These are phyloP conservation scores for Orchesella cincta DNA, from an alignment of 1,140 invertebrate species.

Conservation along the genomic window DNA sequence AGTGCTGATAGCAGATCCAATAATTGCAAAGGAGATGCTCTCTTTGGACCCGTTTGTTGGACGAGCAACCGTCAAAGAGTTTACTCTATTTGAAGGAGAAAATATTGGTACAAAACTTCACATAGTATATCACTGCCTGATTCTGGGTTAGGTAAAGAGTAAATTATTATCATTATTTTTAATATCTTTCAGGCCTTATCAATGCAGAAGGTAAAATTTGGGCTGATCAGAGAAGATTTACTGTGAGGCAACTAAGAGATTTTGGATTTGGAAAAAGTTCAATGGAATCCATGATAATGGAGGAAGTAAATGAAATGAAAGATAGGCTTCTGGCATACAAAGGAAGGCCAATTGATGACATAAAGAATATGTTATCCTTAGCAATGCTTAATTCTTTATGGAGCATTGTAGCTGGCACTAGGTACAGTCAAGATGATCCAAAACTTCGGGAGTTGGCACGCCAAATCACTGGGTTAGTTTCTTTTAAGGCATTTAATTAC, in stretches of 20 bases:
- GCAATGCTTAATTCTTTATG: constrained; percentile 26
- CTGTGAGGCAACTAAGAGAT: constrained; percentile 17
- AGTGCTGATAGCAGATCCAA: background rate
- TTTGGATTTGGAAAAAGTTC: constrained; percentile 25
- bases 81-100: background rate
- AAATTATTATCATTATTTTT: no score
- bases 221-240: constrained; percentile 18
- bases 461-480: background rate
- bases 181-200: background rate
- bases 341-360: background rate
- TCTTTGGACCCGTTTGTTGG: background rate
- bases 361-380: background rate
- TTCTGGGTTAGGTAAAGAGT: no score
- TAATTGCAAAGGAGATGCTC: background rate
- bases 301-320: constrained; percentile 9
- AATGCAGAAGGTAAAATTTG: constrained; percentile 14
- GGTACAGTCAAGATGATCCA: constrained; percentile 15
- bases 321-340: background rate
- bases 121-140: no score
- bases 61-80: background rate
- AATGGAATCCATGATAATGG: constrained; percentile 4
- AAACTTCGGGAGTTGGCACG: background rate
- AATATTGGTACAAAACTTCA: background rate
- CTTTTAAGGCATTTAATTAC: background rate
- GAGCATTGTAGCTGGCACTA: constrained; percentile 7